Conservation (phyloP, 1,140 invertebrate species). For the Atta colombica region DNA sequence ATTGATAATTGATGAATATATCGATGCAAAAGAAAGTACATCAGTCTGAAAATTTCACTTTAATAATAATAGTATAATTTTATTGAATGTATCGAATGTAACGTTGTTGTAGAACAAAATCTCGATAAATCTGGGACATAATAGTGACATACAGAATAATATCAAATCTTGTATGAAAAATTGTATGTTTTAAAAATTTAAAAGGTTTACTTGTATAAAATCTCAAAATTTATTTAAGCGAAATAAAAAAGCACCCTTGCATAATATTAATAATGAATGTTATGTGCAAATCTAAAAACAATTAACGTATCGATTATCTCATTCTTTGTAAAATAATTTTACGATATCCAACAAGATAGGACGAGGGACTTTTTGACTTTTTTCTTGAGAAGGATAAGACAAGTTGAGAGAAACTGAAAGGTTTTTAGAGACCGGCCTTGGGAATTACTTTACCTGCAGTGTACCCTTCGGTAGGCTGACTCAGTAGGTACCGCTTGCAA, state of each 20-base stretch:
- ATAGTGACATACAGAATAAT: not conserved
- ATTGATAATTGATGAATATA: not conserved
- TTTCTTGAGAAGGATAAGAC: not conserved
- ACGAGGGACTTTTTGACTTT: constrained; percentile 30
- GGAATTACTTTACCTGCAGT: constrained; percentile 87
- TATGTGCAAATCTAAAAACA: not conserved
- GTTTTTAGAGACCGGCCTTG: constrained; percentile 84
- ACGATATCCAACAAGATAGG: not conserved
- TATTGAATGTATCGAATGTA: not conserved
- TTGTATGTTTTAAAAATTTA: not conserved
- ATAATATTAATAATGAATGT: not conserved
- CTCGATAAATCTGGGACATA: not conserved
- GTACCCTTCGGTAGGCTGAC: constrained; percentile 86
- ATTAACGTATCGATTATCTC: not conserved
- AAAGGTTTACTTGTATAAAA: not conserved
- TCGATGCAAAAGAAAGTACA: not conserved
- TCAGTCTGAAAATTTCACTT: not conserved
- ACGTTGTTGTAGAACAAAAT: not conserved
- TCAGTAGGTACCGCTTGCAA: constrained; percentile 85
- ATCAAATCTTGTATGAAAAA: not conserved
- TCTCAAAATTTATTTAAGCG: constrained; percentile 11
- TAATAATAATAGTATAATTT: not conserved
- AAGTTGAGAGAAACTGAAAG: not conserved
- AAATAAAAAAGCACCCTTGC: not conserved
- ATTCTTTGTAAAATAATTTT: constrained; percentile 18